phyloP scores from a whole-genome alignment of 2,797 vertebrate species.

The Coccyzus lansbergi region DNA sequence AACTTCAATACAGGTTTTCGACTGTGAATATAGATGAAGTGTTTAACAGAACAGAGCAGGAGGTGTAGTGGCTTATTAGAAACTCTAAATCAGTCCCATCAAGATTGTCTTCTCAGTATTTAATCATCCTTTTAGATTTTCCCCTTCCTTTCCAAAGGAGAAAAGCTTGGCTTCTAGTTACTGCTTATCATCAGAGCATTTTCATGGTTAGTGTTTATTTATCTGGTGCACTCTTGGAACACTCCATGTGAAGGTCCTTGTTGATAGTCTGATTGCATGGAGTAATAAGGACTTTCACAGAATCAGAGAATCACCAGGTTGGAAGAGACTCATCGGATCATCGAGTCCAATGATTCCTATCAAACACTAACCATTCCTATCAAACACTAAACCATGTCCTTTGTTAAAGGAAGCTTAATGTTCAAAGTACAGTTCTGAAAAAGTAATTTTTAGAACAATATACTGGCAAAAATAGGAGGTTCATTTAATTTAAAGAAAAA shows the following conservation, averaged over 20 bases:
- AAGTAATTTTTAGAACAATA: neutral
- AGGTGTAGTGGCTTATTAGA: neutral
- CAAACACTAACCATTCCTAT: too few species aligned
- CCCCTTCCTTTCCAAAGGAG: neutral
- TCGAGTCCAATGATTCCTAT: too few species aligned
- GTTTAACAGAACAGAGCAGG: neutral
- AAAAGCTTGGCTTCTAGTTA: neutral
- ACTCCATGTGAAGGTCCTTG: neutral
- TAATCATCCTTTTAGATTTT: neutral
- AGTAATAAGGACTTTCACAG: neutral
- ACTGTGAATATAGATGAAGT: neutral
- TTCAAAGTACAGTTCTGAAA: neutral
- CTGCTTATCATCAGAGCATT: neutral
- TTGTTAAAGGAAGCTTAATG: neutral
- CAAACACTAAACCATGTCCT: too few species aligned
- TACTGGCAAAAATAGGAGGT: neutral
- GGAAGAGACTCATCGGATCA: too few species aligned
- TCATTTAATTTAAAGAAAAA: neutral
- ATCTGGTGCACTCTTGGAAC: neutral
- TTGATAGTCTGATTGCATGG: neutral
- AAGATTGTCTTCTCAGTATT: neutral
- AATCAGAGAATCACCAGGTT: too few species aligned
- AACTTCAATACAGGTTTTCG: neutral
- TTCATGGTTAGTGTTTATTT: neutral
- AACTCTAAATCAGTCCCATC: neutral